These are phyloP conservation scores for Popillia japonica DNA, from an alignment of 1,140 invertebrate genomes.

Conservation along the genomic window DNA sequence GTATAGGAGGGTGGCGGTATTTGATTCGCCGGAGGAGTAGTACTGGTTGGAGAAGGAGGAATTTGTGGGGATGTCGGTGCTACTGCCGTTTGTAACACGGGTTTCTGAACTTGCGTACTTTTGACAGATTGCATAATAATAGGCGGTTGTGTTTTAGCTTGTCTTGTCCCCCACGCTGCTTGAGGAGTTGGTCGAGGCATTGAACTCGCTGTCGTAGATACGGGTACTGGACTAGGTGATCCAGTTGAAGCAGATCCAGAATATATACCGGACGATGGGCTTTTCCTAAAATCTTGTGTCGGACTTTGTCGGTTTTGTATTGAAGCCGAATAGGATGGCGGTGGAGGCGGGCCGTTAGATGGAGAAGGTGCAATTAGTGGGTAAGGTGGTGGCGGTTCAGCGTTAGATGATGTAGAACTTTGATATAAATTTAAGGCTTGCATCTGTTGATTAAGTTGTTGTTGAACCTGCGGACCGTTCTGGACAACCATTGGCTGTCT, in stretches of 20 bases:
- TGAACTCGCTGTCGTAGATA: conserved; percentile 66
- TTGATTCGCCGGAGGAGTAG: conserved; percentile 64
- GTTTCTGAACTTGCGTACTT: conserved; percentile 93
- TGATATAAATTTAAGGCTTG: conserved; percentile 85
- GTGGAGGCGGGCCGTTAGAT: conserved; percentile 72
- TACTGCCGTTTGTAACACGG: conserved; percentile 90
- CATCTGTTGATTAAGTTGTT: conserved; percentile 85
- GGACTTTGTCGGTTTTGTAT: conserved; percentile 88
- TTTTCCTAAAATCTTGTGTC: conserved; percentile 76
- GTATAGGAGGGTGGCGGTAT: conserved; percentile 82
- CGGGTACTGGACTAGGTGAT: conserved; percentile 82
- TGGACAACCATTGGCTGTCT: conserved; percentile 80
- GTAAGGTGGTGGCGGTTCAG: conserved; percentile 80
- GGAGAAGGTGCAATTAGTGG: conserved; percentile 69
- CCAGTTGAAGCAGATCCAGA: conserved; percentile 81
- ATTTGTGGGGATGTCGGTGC: conserved; percentile 81
- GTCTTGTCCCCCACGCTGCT: conserved; percentile 79
- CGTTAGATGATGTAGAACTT: conserved; percentile 62
- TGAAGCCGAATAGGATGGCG: conserved; percentile 84
- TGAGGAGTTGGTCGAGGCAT: conserved; percentile 78
- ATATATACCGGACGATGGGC: conserved; percentile 80
- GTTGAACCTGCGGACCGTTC: conserved; percentile 81
- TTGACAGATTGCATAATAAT: conserved; percentile 97
- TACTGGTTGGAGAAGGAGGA: conserved; percentile 59
- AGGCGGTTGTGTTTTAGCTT: conserved; percentile 86